Conservation (phyloP, 2,113 vertebrate genomes). For the Ictalurus punctatus region DNA sequence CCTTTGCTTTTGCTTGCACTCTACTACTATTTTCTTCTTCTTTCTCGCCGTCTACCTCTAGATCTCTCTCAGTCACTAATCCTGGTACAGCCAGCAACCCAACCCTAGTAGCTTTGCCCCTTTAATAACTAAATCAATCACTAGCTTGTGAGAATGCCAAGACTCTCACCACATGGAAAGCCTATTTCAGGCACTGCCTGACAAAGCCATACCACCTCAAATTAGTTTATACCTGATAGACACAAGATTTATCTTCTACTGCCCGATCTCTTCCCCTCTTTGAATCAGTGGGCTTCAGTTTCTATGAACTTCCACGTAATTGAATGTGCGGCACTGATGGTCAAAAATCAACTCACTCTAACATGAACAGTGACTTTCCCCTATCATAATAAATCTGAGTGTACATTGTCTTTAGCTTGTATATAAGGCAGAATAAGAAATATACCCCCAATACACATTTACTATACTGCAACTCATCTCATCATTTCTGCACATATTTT, state of each 20-base stretch:
- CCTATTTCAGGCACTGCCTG: conserved; percentile 11
- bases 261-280: neutral
- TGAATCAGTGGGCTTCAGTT: conserved; percentile 34
- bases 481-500: neutral
- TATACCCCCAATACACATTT: neutral
- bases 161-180: conserved; percentile 13
- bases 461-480: neutral
- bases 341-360: neutral
- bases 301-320: conserved; percentile 31
- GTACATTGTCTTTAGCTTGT: neutral
- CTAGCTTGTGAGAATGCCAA: conserved; percentile 32
- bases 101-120: conserved; percentile 1
- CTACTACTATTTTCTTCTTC: neutral
- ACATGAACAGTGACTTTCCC: neutral
- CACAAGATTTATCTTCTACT: conserved; percentile 26
- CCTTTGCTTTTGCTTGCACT: conserved; percentile 26
- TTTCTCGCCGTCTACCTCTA: neutral
- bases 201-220: conserved; percentile 38
- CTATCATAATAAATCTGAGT: neutral
- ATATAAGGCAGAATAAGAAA: neutral
- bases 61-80: conserved; percentile 2
- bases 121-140: conserved; percentile 45
- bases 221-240: conserved; percentile 39
- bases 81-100: conserved; percentile 16
- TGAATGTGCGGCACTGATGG: neutral